Percentiles rank a stretch among this genome's conserved stretches.
phyloP scores from a whole-genome alignment of 2,797 vertebrate genomes.

The Cossypha caffra region DNA sequence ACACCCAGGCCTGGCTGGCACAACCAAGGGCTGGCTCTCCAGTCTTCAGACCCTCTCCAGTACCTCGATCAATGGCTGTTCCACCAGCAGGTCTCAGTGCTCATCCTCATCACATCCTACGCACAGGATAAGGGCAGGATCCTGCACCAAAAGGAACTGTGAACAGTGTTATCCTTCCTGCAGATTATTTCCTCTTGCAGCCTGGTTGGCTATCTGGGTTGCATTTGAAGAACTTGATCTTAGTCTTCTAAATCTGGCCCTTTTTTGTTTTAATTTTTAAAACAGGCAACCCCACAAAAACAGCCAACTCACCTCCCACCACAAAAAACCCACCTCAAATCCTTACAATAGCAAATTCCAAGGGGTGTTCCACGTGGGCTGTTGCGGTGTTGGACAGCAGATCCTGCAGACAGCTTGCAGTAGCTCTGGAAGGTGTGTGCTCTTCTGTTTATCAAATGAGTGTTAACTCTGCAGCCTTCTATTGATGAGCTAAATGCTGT shows the following conservation, averaged over 20 bases:
- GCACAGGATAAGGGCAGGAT: background rate
- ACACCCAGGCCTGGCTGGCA: background rate
- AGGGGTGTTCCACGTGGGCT: background rate
- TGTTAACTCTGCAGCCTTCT: conserved; percentile 39
- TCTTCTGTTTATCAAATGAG: conserved; percentile 7
- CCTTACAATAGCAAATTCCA: background rate
- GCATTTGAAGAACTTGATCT: background rate
- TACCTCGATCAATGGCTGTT: fast-evolving
- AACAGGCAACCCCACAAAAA: background rate
- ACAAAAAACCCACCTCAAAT: background rate
- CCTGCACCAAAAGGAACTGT: background rate
- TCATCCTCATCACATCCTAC: fast-evolving
- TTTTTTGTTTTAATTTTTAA: background rate
- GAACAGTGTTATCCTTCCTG: background rate
- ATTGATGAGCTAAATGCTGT: conserved; percentile 36
- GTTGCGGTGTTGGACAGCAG: background rate
- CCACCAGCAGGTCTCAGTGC: background rate
- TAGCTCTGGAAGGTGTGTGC: conserved; percentile 36
- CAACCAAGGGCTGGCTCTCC: background rate
- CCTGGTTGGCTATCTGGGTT: background rate
- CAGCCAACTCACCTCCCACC: background rate
- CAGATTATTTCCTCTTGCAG: background rate
- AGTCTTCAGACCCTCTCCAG: background rate
- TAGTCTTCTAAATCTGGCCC: background rate
- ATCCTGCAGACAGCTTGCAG: conserved; percentile 44